Conservation (phyloP, 2,113 vertebrate species). For the Oncorhynchus mykiss region DNA sequence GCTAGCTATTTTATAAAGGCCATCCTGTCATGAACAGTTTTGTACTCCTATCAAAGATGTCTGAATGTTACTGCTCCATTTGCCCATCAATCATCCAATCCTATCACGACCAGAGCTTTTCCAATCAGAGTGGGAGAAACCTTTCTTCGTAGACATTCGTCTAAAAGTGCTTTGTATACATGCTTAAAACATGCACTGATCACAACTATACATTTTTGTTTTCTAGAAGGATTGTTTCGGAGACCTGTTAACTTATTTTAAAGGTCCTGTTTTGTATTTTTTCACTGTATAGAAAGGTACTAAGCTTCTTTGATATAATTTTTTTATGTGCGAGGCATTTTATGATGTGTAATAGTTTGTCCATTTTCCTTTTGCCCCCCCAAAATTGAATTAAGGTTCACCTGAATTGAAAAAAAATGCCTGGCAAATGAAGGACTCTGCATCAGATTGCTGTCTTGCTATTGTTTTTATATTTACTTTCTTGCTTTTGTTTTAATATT, state of each 20-base stretch:
- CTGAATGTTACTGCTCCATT: background rate
- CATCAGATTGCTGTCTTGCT: too few species aligned
- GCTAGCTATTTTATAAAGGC: background rate
- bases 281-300: slow-evolving; percentile 64
- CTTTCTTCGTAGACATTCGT: slow-evolving; percentile 37
- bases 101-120: slow-evolving; percentile 19
- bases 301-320: slow-evolving; percentile 44
- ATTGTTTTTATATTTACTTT: background rate
- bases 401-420: slow-evolving; percentile 57
- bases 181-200: slow-evolving; percentile 76
- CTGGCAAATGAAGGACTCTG: slow-evolving; percentile 92
- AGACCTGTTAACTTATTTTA: slow-evolving; percentile 75
- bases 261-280: slow-evolving; percentile 67
- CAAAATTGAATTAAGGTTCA: slow-evolving; percentile 51
- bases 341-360: slow-evolving; percentile 48
- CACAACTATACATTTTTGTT: slow-evolving; percentile 58
- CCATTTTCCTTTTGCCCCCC: slow-evolving; percentile 12
- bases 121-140: slow-evolving; percentile 42
- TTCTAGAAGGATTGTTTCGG: slow-evolving; percentile 68
- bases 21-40: background rate
- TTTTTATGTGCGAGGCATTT: slow-evolving; percentile 50
- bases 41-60: background rate
- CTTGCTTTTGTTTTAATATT: background rate
- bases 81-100: background rate
- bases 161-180: slow-evolving; percentile 59